Base-by-base conservation (phyloP, 2,797 vertebrate genomes). In the Pelodytes ibericus region DNA sequence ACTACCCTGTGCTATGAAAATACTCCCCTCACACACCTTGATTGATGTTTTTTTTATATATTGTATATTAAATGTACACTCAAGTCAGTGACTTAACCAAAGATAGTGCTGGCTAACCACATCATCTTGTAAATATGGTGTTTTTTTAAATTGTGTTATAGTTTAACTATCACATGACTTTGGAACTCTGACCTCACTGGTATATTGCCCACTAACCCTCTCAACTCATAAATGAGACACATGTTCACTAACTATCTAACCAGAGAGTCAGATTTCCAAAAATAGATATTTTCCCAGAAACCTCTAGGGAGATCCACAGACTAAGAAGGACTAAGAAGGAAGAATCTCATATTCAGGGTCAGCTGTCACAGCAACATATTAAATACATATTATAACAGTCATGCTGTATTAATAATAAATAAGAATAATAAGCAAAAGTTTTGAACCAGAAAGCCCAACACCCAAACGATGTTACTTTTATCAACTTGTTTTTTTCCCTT, bases 181-280 rank as follows among this genome's bases (percentile, higher is more conserved):
- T 8, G 41, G 41, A 16, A 13, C 15, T 44, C 18, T 44, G 3
- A 44, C 41, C 13, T 44, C 4, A 53, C 20, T 36, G 6, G 6
- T 36, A 39, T 13, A 39, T 8, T 8, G 36, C 7, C 36, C 36
- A 39, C 36, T 65, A 57, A 27, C 30, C 20, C n/a, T 68, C 57
- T 59, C 76, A 41, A 26, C 30, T n/a, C 27, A 15, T 61, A 27
- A 24, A 41, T n/a, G 33, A 67, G 56, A 36, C 75, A 73, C 64
- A 73, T 57, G 76, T 53, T 30, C 47, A 67, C 36, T 70, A 79
- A 64, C 63, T 79, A 70, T 31, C 59, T 29, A 68, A n/a, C n/a
- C 33, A 33, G 22, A 56, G 31, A 29, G 62, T 56, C 18, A 15
- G 13, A 41, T 68, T 67, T 72, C 70, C 25, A 4, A 57, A 79